phyloP scores from a whole-genome alignment of 2,113 vertebrate species.

The Acrocephalus kingi region DNA sequence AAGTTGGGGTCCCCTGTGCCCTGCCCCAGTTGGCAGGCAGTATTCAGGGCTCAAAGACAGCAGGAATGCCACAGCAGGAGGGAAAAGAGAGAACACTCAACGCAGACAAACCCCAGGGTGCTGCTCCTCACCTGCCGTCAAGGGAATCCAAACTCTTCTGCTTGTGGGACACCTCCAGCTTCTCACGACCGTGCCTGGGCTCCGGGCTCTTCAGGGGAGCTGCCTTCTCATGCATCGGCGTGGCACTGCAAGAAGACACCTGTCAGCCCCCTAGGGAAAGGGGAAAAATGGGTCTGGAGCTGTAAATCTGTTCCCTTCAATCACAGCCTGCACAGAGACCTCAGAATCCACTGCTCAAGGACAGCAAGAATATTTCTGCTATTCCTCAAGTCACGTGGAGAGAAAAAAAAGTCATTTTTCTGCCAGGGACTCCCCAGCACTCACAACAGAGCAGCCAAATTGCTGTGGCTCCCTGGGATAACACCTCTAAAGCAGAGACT shows the following conservation, averaged over 20 bases:
- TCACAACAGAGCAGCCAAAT: neutral
- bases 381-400: neutral
- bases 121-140: conserved; percentile 32
- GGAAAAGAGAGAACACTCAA: neutral
- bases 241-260: conserved; percentile 27
- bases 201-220: conserved; percentile 52
- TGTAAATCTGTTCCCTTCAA: neutral
- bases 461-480: fast-evolving
- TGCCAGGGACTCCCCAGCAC: neutral
- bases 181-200: conserved; percentile 46
- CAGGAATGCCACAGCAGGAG: neutral
- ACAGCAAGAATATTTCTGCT: neutral
- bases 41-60: fast-evolving
- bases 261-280: neutral
- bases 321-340: fast-evolving
- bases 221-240: conserved; percentile 65
- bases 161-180: conserved; percentile 46
- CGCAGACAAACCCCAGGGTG: fast-evolving
- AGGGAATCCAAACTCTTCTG: conserved; percentile 62
- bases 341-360: neutral
- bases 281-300: neutral
- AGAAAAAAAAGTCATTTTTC: neutral
- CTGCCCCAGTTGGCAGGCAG: neutral
- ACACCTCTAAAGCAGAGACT: neutral
- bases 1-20: neutral